Evolutionary conservation across 1,140 invertebrate species (phyloP).

Genomic region (Diplogasteroides magnus): DNA sequence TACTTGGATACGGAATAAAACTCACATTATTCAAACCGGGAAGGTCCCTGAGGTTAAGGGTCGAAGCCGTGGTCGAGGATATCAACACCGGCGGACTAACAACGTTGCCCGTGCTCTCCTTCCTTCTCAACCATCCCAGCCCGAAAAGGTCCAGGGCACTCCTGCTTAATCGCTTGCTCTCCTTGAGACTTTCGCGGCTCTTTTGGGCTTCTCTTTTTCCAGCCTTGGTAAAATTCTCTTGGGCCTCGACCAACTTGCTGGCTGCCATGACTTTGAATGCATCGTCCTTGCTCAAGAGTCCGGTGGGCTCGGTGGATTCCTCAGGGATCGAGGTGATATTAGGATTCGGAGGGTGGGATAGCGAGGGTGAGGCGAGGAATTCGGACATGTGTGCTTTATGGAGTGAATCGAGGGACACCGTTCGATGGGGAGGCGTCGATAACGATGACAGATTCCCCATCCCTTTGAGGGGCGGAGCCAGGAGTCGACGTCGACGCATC

Average conservation of each 20-base stretch:
- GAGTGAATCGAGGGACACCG: no score
- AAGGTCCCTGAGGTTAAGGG: neutral
- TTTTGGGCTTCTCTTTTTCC: constrained; percentile 6
- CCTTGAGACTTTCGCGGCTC: constrained; percentile 14
- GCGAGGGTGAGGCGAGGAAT: neutral
- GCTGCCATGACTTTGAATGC: constrained; percentile 29
- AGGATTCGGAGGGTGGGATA: neutral
- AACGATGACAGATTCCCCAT: constrained; percentile 15
- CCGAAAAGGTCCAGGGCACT: constrained; percentile 2
- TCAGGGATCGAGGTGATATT: constrained; percentile 1
- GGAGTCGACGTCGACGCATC: no score
- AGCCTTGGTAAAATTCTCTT: constrained; percentile 24
- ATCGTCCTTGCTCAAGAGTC: constrained; percentile 18
- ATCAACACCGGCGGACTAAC: neutral
- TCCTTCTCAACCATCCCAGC: constrained; percentile 10
- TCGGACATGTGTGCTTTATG: no score
- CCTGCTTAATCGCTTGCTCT: neutral
- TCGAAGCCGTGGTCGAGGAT: neutral
- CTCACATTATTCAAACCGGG: no score
- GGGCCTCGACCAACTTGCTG: constrained; percentile 16
- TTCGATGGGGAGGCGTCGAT: no score
- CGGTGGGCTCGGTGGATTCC: neutral
- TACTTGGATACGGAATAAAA: no score
- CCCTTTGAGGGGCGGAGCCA: neutral
- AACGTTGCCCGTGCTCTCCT: neutral